Evolutionary conservation across 2,797 vertebrate genomes (phyloP), one percentile per base, ranked within the genome.

Genomic region (Podarcis siculus): DNA sequence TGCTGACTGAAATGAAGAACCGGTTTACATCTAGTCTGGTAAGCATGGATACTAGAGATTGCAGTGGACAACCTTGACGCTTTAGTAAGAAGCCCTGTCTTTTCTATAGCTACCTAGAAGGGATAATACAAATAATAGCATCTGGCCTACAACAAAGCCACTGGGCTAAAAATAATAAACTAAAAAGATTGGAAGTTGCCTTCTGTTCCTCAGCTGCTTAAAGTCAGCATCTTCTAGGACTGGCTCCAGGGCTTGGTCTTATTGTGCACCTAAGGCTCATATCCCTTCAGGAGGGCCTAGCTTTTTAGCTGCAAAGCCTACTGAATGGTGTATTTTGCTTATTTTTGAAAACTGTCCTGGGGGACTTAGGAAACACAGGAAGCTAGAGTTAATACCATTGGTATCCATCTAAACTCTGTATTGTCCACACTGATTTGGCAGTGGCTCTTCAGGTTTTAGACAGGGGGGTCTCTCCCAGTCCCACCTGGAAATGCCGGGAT

Each of bases 11-110:
- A 89, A 95, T 97, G 58, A 95, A 89, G 89, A 73, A 10, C 19
- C 86, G 90, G 21, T 97, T 96, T 90, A 87, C 96, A 37, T 97
- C 95, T 45, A 95, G 90, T 76, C 45, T 17, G 95, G 97, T 97
- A 94, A 64, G 95, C 69, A 64, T n/a, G 71, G 69, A 9, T 42
- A 4, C 8, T 13, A 17, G 49, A 10, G n/a, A 27, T 13, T 49
- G 5, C 5, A 58, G 78, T 39, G 17, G 37, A 13, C 5, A 13
- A 0, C 55, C 0, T 37, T 64, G 2, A n/a, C 55, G 5, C 39
- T 91, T 85, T 13, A 90, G 45, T 4, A 71, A 75, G 82, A 21
- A 21, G 77, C 8, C 35, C 78, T 89, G 87, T 87, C 32, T 64
- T 89, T 0, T 45, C 66, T 76, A 49, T 21, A 5, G n/a, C 15